Evolutionary conservation across 2,888 invertebrate species (phyloP), one percentile per base, ranked within the genome.

Genomic region (Melipona bicolor): DNA sequence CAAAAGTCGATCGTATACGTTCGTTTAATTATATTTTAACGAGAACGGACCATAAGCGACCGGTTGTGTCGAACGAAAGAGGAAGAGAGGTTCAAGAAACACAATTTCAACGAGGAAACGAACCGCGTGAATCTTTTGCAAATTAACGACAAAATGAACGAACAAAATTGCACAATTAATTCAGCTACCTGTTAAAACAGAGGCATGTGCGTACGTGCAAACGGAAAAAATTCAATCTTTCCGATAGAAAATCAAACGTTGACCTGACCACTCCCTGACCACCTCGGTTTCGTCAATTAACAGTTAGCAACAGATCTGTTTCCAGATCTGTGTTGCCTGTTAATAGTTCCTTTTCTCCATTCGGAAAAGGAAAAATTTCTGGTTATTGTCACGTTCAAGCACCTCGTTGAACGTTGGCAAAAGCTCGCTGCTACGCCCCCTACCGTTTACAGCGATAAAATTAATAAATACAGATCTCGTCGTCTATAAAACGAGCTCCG

Each of bases 1-100:
- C 17, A 36, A 65, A 59, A 68, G 56, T 27, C 54, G 24, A 50
- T 24, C 54, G 17, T 32, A 32, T 69, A 36, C 49, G 19, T 78
- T 71, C 56, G 49, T 68, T 77, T 75, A 78, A 84, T 84, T 82
- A 72, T 59, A 50, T 69, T 78, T 72, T 32, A 75, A 78, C 71
- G 43, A 64, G 72, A 62, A 73, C 1, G 43, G 56, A 15, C 61
- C 32, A 9, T 70, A 36, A 65, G n/a, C 64, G 43, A n/a, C 65
- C 17, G 15, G 9, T 32, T 32, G 24, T 36, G 13, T 6, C 11
- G 65, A 43, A 69, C 6, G 27, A 67, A n/a, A 17, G 24, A 17
- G 54, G 9, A n/a, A 49, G 56, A 19, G 61, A 49, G 0, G 43
- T 43, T 5, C 52, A 36, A 32, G 15, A n/a, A 64, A 59, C 49